These are phyloP conservation scores for Danio albolineatus DNA, from an alignment of 2,797 vertebrate species.

Conservation along the genomic window DNA sequence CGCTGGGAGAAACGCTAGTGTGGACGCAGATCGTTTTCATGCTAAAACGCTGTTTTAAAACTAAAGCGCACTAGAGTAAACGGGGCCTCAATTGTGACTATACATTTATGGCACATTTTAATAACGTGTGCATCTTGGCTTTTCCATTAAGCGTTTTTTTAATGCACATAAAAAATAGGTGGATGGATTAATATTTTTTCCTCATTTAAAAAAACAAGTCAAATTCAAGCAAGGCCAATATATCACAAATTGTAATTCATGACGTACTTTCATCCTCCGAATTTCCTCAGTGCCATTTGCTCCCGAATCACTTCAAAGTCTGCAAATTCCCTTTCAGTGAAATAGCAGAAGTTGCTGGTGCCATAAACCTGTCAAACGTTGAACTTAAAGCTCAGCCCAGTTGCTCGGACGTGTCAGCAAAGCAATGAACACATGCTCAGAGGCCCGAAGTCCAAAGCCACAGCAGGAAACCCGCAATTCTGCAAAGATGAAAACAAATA, in stretches of 20 bases:
- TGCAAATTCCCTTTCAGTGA: slow-evolving; percentile 2
- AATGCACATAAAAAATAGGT: too few relatives aligned
- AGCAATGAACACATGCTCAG: slow-evolving; percentile 73
- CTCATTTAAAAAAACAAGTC: too few relatives aligned
- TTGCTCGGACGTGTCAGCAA: slow-evolving; percentile 73
- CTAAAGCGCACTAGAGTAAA: too few relatives aligned
- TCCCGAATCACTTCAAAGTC: not conserved
- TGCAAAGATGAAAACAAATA: slow-evolving; percentile 39
- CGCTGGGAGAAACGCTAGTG: too few relatives aligned
- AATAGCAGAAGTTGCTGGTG: slow-evolving; percentile 45
- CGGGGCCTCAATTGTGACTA: too few relatives aligned
- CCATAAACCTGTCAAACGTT: slow-evolving; percentile 72
- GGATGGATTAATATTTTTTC: too few relatives aligned
- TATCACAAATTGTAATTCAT: not conserved
- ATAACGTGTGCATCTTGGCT: not conserved
- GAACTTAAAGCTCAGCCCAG: slow-evolving; percentile 75
- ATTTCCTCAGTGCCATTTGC: not conserved
- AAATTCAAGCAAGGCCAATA: not conserved
- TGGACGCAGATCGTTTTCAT: too few relatives aligned
- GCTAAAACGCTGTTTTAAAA: too few relatives aligned
- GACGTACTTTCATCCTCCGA: not conserved
- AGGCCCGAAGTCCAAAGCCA: slow-evolving; percentile 25
- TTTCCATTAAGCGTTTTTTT: not conserved
- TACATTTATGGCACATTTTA: too few relatives aligned
- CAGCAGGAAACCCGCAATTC: slow-evolving; percentile 57